Conservation (phyloP, 2,113 vertebrate genomes). For the Tychaedon coryphoeus region DNA sequence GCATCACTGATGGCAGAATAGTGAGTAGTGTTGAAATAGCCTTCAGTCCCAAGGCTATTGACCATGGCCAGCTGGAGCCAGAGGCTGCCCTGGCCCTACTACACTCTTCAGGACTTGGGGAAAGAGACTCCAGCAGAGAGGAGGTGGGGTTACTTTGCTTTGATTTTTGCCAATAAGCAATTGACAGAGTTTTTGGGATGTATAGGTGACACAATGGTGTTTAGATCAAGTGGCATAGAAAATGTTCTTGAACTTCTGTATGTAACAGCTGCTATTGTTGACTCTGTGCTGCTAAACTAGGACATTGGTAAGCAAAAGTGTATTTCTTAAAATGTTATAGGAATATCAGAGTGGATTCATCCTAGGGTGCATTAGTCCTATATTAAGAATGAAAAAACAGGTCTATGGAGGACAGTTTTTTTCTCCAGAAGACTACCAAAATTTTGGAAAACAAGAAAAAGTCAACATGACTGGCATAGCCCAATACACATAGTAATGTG, state of each 20-base stretch:
- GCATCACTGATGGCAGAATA: not conserved
- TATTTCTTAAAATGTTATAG: not conserved
- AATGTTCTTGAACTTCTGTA: not conserved
- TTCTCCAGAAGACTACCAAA: not conserved
- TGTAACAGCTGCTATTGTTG: not conserved
- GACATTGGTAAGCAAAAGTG: not conserved
- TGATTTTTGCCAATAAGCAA: not conserved
- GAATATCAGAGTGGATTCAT: not conserved
- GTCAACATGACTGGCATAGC: not conserved
- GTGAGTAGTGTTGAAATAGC: not conserved
- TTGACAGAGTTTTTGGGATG: not conserved
- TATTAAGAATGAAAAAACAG: not conserved
- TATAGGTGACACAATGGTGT: not conserved
- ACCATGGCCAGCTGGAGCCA: not conserved
- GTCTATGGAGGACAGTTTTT: not conserved
- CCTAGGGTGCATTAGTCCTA: not conserved
- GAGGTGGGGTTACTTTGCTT: not conserved
- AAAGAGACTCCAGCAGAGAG: not conserved
- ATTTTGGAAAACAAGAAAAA: not conserved
- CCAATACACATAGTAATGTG: not conserved
- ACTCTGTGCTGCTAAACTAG: not conserved
- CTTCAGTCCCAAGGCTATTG: constrained; percentile 56
- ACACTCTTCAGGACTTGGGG: not conserved
- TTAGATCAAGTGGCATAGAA: not conserved
- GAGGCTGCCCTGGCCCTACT: not conserved